A percentile compares a stretch with the other conserved stretches of the same genome.
These are phyloP conservation scores for Xiphorhynchus erythropygius DNA, from an alignment of 2,797 vertebrate genomes.

Conservation along the genomic window DNA sequence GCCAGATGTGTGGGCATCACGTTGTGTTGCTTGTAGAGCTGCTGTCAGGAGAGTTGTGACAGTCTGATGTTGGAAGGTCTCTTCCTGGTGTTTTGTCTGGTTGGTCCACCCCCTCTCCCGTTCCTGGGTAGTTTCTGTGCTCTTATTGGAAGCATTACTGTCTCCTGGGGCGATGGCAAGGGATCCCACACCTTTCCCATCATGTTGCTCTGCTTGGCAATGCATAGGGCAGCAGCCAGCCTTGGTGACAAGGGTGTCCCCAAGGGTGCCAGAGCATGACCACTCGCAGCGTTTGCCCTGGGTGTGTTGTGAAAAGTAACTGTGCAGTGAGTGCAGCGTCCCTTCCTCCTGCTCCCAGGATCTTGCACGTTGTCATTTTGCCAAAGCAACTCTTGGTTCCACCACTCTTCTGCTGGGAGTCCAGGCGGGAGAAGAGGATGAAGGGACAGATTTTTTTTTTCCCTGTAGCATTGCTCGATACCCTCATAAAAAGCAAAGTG, in stretches of 20 bases:
- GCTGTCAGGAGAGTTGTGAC: background rate
- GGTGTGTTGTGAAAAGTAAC: background rate
- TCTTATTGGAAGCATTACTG: background rate
- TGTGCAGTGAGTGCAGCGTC: background rate
- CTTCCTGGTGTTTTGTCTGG: background rate
- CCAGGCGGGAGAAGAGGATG: background rate
- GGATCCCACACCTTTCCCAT: background rate
- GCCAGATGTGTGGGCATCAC: background rate
- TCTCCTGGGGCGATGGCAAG: background rate
- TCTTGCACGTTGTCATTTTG: background rate
- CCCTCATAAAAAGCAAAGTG: background rate
- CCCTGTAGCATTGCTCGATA: background rate
- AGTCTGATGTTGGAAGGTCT: fast-evolving
- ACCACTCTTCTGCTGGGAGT: background rate
- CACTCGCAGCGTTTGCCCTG: fast-evolving
- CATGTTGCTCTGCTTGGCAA: background rate
- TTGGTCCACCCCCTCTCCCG: background rate
- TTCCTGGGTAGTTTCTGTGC: background rate
- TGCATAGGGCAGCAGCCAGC: background rate
- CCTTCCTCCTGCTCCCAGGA: background rate
- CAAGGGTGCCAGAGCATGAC: background rate
- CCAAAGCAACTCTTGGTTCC: background rate
- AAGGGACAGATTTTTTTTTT: background rate
- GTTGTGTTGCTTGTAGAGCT: background rate
- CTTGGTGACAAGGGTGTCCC: background rate